Conservation (phyloP, 1,140 invertebrate genomes). For the Ephestia elutella region DNA sequence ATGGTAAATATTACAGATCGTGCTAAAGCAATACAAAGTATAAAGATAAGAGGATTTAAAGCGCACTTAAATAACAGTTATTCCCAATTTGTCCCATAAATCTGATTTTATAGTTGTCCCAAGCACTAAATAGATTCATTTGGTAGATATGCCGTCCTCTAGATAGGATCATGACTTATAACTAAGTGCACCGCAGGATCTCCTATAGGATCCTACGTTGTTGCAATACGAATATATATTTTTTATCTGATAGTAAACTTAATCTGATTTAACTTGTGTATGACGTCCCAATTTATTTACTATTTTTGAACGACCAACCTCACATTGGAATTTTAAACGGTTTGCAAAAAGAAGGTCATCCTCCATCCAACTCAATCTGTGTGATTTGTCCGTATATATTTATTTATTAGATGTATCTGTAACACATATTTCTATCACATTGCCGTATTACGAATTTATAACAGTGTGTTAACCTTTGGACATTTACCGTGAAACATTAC, state of each 20-base stretch:
- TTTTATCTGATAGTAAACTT: background rate
- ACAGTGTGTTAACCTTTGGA: background rate
- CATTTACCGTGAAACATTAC: background rate
- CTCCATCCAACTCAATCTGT: too few species aligned
- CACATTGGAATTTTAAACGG: too few species aligned
- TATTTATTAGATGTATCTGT: too few species aligned
- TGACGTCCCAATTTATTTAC: too few species aligned
- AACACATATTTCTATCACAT: too few species aligned
- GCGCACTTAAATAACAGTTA: conserved; percentile 15
- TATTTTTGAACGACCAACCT: too few species aligned
- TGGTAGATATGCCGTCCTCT: conserved; percentile 18
- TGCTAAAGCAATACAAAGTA: background rate
- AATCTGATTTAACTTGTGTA: background rate
- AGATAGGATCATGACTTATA: conserved; percentile 12
- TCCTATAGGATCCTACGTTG: background rate
- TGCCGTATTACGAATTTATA: background rate
- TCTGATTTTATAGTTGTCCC: conserved; percentile 35
- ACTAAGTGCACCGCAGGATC: background rate
- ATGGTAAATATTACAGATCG: background rate
- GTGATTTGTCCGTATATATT: too few species aligned
- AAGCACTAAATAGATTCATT: conserved; percentile 36
- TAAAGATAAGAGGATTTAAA: conserved; percentile 11
- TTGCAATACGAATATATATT: background rate
- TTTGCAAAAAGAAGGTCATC: too few species aligned
- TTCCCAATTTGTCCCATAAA: conserved; percentile 12